Evolutionary conservation across 2,797 vertebrate genomes (phyloP).

Genomic region (Tenualosa thibaudeaui): DNA sequence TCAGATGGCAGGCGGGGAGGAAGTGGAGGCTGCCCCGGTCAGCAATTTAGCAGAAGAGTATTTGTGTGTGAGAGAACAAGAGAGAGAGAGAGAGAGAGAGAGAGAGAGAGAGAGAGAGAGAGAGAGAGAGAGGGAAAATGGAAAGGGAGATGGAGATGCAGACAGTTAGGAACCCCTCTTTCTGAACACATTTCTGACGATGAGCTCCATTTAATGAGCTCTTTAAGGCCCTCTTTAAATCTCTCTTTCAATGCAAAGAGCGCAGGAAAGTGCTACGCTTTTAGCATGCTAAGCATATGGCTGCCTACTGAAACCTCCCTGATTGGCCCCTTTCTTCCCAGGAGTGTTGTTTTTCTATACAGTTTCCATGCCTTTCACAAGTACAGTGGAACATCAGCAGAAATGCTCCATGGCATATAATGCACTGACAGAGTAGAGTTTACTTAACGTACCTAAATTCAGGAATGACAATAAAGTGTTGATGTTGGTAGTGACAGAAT

Average conservation of each 20-base stretch:
- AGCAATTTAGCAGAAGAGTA: constrained; percentile 45
- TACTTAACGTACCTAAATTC: background rate
- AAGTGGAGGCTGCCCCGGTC: constrained; percentile 39
- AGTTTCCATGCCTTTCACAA: background rate
- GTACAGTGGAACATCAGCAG: background rate
- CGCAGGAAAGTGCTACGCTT: constrained; percentile 53
- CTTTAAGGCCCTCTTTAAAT: constrained; percentile 62
- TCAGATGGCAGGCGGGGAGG: constrained; percentile 44
- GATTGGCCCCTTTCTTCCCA: background rate
- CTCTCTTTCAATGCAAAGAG: constrained; percentile 57
- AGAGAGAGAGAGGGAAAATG: background rate
- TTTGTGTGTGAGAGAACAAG: constrained; percentile 29
- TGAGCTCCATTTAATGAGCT: constrained; percentile 66
- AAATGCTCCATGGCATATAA: background rate
- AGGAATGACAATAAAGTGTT: background rate
- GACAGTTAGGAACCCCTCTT: constrained; percentile 21
- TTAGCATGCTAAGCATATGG: constrained; percentile 71
- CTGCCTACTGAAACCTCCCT: constrained; percentile 14
- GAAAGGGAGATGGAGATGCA: background rate
- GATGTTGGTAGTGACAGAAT: background rate
- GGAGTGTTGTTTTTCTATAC: background rate
- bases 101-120: background rate
- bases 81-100: background rate
- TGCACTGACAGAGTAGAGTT: background rate
- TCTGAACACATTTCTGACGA: constrained; percentile 50